Base-by-base conservation (phyloP, 2,888 invertebrate genomes). In the Ypsolopha sequella region DNA sequence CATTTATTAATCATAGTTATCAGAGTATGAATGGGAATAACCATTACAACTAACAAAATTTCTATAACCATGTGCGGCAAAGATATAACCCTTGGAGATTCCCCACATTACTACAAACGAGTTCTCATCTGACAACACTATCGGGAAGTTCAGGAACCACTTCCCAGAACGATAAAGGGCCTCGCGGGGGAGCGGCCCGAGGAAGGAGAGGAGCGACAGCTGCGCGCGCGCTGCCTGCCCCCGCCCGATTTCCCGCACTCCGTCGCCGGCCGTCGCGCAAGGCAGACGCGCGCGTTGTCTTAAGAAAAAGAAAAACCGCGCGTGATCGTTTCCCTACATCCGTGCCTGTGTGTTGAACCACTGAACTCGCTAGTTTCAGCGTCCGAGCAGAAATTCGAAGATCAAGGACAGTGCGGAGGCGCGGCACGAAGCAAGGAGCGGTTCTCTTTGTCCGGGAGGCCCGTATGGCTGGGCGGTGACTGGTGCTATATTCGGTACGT, bases 91-190 rank as follows among this genome's bases (percentile, higher is more conserved):
- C 4, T 24, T 4, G 24, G 4, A 24, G 4, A 24, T 24, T 24
- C 24, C 24, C 24, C 24, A 24, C 24, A 24, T 24, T 24, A 24
- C 4, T 24, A 24, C 24, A 24, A 24, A 4, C 2, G 24, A 24
- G 24, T 24, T 24, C 24, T 24, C 24, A 58, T 63, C 58, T 68
- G 75, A 66, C 74, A 80, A 78, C 80, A 70, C 74, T 62, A 70
- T 72, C 76, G 85, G 85, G 85, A 86, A 84, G 82, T 74, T 81
- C 78, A 82, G 85, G 85, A 86, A 84, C 85, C 81, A 84, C 81
- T 86, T 84, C 85, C 85, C 84, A 85, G 85, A 85, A 85, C 84
- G 84, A 82, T 81, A 80, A 78, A 79, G 82, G 81, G 80, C 75
- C 74, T 66, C 65, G 63, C 71, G 68, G 69, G 65, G 53, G 54